Evolutionary conservation across 1,140 invertebrate genomes (phyloP), one percentile per base, ranked within the genome.

Genomic region (Gonatopus flavifemur): DNA sequence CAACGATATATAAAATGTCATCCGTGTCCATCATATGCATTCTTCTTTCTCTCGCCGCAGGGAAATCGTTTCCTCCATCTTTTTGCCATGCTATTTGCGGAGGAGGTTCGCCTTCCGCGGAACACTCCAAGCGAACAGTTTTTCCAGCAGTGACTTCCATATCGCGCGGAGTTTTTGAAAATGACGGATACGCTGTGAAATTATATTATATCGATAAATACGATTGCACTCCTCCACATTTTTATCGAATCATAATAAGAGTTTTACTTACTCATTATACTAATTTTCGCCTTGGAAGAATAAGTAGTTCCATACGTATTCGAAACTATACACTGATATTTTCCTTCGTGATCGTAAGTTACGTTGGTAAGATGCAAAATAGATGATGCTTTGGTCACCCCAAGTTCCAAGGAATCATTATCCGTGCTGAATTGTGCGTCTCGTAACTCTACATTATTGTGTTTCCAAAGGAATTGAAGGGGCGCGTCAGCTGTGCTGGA

Each of bases 61-160:
- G 94, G 73, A 98, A 98, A 72, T 96, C 90, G 70, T 91, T 90
- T 1, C 89, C 91, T n/a, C 90, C 91, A 79, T 96, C 94, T 76
- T 98, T 97, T 63, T 93, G 88, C 87, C 94, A 93, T 0, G 90
- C 86, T 55, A 96, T 93, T 73, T 93, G 86, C 24, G 95, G 95
- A 19, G 81, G 75, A 0, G 95, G 95, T 59, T 91, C 88, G 2
- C 95, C 96, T 47, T 83, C 83, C 9, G 94, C 94, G 2, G 91
- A 89, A 82, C 96, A 98, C 59, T 94, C 91, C 5, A 98, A 78
- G 35, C 86, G 86, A 1, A 91, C 94, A n/a, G 87, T 93, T 49
- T 86, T 86, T 4, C 93, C 93, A 15, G 90, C 87, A 70, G 87
- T 86, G 1, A 93, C 86, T 0, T 88, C 89, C 5, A 96, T 83